A percentile compares a stretch with the other conserved stretches of the same genome.
These are phyloP conservation scores for Chrosomus eos DNA, from an alignment of 2,797 vertebrate species.

Conservation along the genomic window DNA sequence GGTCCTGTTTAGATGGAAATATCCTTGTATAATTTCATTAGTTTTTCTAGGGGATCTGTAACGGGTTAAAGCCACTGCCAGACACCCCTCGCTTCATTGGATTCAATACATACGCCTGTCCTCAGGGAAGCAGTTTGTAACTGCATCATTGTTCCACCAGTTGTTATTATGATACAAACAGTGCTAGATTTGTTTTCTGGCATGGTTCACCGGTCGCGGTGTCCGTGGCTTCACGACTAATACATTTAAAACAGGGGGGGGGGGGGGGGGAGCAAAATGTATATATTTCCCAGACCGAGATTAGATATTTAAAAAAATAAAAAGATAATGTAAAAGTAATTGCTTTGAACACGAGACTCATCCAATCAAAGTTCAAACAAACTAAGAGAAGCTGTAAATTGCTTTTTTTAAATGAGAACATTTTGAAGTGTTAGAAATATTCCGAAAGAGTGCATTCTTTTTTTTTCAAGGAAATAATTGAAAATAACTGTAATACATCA, in stretches of 20 bases:
- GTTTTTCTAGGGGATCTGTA: slow-evolving; percentile 13
- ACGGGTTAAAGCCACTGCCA: slow-evolving; percentile 34
- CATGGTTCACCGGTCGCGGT: slow-evolving; percentile 3
- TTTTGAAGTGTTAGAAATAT: neutral
- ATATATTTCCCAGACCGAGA: neutral
- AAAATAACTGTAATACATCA: neutral
- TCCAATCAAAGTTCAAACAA: slow-evolving; percentile 16
- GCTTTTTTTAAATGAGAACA: slow-evolving; percentile 23
- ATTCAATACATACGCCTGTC: slow-evolving; percentile 37
- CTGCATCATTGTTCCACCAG: slow-evolving; percentile 42
- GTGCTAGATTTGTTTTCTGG: slow-evolving; percentile 44
- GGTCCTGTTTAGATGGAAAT: slow-evolving; percentile 1
- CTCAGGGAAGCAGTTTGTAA: slow-evolving; percentile 36
- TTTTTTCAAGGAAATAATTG: neutral
- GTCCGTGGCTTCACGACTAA: neutral
- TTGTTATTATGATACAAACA: slow-evolving; percentile 47
- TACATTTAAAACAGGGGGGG: neutral
- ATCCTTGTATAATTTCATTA: slow-evolving; percentile 30
- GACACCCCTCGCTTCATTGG: slow-evolving; percentile 29
- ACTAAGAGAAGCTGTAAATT: slow-evolving; percentile 8
- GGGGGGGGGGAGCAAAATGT: neutral
- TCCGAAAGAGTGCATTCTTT: neutral
- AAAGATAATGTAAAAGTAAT: slow-evolving; percentile 29
- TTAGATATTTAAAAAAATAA: neutral
- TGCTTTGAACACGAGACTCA: neutral